Base-by-base conservation (phyloP, 1,140 invertebrate species). In the Aphaenogaster ashmeadi region DNA sequence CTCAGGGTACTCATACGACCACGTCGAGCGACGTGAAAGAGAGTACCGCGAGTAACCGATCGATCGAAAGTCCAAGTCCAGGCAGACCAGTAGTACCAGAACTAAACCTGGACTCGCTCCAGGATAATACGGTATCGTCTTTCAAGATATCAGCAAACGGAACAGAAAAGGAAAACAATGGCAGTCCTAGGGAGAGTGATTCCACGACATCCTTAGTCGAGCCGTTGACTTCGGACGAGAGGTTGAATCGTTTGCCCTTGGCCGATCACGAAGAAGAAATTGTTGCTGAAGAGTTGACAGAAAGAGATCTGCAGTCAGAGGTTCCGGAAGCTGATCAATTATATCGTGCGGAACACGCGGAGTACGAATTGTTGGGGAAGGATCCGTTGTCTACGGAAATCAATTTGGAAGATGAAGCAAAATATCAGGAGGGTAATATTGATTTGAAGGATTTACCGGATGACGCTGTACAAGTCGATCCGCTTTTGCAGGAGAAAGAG, bases 81-180 rank as follows among this genome's bases (percentile, higher is more conserved):
- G 81, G 15, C 0, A 87, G 89, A 41, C 94, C 94, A 0, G 87
- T 91, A 47, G 91, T 95, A 18, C 95, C 95, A 0, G 95, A 95
- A 72, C 84, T 95, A 50, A 95, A 95, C 79, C 83, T 95, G 18
- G 92, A 95, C 58, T 93, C 93, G 18, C 91, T 95, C 6, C 93
- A 93, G 33, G 95, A 95, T 77, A 83, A 91, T 6, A 94, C 95
- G 0, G 90, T 94, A 11, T 95, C 94, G 0, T 94, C 94, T 0
- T 71, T 94, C 56, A 92, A 91, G 41, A 87, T 92, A 9, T 90
- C 13, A 85, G 89, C n/a, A 89, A 87, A 60, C 3, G 52, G 38
- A 52, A 21, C 11, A 6, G 91, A n/a, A 60, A 85, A 86, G 13
- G 77, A 83, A 0, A 11, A 58, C 0, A 44, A 91, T 36, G 8